Evolutionary conservation across 2,113 vertebrate genomes (phyloP).

Genomic region (Anoplopoma fimbria): DNA sequence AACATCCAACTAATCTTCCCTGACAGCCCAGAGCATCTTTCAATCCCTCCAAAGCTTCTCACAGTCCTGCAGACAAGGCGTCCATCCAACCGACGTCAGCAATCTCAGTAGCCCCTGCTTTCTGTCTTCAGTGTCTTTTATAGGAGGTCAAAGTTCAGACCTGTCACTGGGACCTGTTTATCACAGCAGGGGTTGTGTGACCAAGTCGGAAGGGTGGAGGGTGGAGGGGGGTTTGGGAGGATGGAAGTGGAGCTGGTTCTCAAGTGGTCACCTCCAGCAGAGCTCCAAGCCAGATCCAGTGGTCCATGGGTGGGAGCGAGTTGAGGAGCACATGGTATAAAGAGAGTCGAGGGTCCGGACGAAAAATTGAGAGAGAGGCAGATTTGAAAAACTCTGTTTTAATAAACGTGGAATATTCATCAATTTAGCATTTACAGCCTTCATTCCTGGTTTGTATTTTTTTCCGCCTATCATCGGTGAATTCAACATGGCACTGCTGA

Average conservation of each 20-base stretch:
- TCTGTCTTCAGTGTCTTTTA: constrained; percentile 51
- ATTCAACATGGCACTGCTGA: constrained; percentile 54
- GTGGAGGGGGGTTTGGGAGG: constrained; percentile 3
- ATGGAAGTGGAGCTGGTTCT: constrained; percentile 32
- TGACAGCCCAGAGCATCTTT: constrained; percentile 26
- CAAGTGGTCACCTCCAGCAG: constrained; percentile 57
- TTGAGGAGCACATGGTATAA: constrained; percentile 65
- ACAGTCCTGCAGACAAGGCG: constrained; percentile 26
- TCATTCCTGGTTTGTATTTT: not conserved
- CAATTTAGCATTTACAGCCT: not conserved
- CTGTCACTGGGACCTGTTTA: constrained; percentile 72
- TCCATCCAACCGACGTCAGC: constrained; percentile 39
- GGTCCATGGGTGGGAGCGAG: constrained; percentile 41
- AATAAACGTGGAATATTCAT: constrained; percentile 13
- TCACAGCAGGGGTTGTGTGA: constrained; percentile 70
- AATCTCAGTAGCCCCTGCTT: constrained; percentile 58
- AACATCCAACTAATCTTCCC: constrained; percentile 2
- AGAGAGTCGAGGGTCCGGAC: constrained; percentile 32
- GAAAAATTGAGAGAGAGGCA: not conserved
- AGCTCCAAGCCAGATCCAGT: constrained; percentile 47
- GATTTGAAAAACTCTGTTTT: constrained; percentile 7
- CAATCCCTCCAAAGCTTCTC: constrained; percentile 38
- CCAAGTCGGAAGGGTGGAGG: constrained; percentile 28
- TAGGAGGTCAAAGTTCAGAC: constrained; percentile 73
- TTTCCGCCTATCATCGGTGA: constrained; percentile 3